These are phyloP conservation scores for Deroptyus accipitrinus DNA, from an alignment of 2,113 vertebrate species.

Conservation along the genomic window DNA sequence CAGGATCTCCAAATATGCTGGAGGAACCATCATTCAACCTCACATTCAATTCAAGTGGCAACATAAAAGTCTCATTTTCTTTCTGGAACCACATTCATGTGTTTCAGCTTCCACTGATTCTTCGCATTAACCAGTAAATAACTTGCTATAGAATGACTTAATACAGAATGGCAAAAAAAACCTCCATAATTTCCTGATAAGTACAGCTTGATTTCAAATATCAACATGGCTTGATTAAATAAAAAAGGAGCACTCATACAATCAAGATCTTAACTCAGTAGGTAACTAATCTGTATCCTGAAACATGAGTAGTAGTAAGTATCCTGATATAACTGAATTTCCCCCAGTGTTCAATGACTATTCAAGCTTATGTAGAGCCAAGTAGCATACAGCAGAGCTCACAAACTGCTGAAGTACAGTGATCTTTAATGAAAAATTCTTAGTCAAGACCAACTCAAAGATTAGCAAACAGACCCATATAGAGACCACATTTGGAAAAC, in stretches of 20 bases:
- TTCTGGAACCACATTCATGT: not conserved
- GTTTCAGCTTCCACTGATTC: not conserved
- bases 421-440: not conserved
- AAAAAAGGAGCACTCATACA: not conserved
- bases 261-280: not conserved
- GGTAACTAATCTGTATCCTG: not conserved
- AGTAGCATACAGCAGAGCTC: not conserved
- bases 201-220: not conserved
- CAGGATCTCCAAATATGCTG: not conserved
- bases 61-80: not conserved
- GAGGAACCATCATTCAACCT: not conserved
- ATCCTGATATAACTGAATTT: not conserved
- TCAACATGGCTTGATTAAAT: not conserved
- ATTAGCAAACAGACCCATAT: not conserved
- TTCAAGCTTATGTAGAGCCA: not conserved
- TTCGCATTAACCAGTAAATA: not conserved
- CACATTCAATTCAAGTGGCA: not conserved
- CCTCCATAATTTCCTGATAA: not conserved
- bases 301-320: not conserved
- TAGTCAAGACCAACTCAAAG: not conserved
- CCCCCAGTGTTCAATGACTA: not conserved
- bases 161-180: rapidly evolving
- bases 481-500: not conserved
- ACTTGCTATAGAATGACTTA: not conserved
- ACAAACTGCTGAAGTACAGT: not conserved